phyloP scores from a whole-genome alignment of 2,797 vertebrate genomes.

The Euthynnus affinis region DNA sequence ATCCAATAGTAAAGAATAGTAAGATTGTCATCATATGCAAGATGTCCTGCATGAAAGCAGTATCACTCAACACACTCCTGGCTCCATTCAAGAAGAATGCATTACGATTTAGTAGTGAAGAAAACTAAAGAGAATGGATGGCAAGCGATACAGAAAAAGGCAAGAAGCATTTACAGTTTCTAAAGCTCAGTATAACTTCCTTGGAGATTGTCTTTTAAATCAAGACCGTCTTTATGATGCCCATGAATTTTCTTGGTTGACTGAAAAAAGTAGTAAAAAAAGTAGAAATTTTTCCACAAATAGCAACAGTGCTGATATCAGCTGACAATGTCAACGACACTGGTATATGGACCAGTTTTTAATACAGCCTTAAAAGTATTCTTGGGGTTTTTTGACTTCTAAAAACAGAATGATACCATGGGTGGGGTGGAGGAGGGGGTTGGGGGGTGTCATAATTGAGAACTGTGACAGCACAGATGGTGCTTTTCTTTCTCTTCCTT shows the following conservation, averaged over 20 bases:
- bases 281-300: constrained; percentile 25
- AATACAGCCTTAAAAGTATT: constrained; percentile 15
- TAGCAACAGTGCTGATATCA: constrained; percentile 32
- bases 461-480: constrained; percentile 70
- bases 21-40: constrained; percentile 20
- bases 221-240: constrained; percentile 36
- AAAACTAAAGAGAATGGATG: constrained; percentile 44
- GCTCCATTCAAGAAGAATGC: constrained; percentile 49
- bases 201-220: constrained; percentile 37
- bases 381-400: constrained; percentile 14
- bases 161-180: constrained; percentile 42
- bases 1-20: not conserved
- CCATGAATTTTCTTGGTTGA: constrained; percentile 8
- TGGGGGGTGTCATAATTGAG: constrained; percentile 48
- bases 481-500: constrained; percentile 51
- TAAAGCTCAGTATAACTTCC: constrained; percentile 42
- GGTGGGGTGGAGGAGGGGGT: constrained; percentile 8
- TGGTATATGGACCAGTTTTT: constrained; percentile 12
- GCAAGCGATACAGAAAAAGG: constrained; percentile 45
- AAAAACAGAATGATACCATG: constrained; percentile 22
- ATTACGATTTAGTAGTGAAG: constrained; percentile 53
- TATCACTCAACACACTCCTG: constrained; percentile 31
- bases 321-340: constrained; percentile 19
- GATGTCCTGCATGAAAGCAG: constrained; percentile 25
- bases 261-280: not conserved